Evolutionary conservation across 2,113 vertebrate genomes (phyloP).

Genomic region (Setophaga coronata): DNA sequence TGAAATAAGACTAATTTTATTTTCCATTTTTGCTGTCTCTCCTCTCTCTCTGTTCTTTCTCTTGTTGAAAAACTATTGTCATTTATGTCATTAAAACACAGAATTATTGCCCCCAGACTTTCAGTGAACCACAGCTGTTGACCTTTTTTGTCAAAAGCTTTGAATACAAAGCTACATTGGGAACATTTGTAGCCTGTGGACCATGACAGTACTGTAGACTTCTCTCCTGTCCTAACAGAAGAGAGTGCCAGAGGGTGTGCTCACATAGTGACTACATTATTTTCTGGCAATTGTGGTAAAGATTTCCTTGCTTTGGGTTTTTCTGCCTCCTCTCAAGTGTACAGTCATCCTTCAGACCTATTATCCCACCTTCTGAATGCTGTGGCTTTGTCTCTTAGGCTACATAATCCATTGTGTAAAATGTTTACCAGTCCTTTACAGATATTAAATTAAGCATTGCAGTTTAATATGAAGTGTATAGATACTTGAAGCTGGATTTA

Average conservation of each 20-base stretch:
- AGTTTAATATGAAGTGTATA: slow-evolving; percentile 69
- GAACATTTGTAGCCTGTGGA: slow-evolving; percentile 64
- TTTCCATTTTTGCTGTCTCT: slow-evolving; percentile 54
- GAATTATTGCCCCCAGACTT: slow-evolving; percentile 57
- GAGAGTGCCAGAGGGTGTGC: slow-evolving; percentile 30
- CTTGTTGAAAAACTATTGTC: slow-evolving; percentile 66
- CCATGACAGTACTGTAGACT: slow-evolving; percentile 44
- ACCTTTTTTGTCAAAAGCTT: slow-evolving; percentile 57
- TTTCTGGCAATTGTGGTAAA: slow-evolving; percentile 51
- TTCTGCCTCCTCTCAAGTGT: slow-evolving; percentile 63
- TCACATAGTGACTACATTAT: slow-evolving; percentile 49
- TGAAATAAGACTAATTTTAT: slow-evolving; percentile 69
- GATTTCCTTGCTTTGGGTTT: slow-evolving; percentile 45
- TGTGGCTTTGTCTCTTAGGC: slow-evolving; percentile 41
- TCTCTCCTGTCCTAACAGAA: slow-evolving; percentile 27
- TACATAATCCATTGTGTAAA: slow-evolving; percentile 59
- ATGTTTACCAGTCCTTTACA: slow-evolving; percentile 57
- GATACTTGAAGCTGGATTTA: slow-evolving; percentile 70
- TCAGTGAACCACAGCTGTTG: slow-evolving; percentile 55
- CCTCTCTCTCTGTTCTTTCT: slow-evolving; percentile 33
- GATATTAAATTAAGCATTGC: slow-evolving; percentile 76
- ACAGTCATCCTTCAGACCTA: slow-evolving; percentile 40
- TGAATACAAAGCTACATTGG: slow-evolving; percentile 45
- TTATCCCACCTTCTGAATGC: slow-evolving; percentile 64
- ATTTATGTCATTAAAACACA: slow-evolving; percentile 60